These are phyloP conservation scores for Carposina sasakii DNA, from an alignment of 1,140 invertebrate genomes.

Conservation along the genomic window DNA sequence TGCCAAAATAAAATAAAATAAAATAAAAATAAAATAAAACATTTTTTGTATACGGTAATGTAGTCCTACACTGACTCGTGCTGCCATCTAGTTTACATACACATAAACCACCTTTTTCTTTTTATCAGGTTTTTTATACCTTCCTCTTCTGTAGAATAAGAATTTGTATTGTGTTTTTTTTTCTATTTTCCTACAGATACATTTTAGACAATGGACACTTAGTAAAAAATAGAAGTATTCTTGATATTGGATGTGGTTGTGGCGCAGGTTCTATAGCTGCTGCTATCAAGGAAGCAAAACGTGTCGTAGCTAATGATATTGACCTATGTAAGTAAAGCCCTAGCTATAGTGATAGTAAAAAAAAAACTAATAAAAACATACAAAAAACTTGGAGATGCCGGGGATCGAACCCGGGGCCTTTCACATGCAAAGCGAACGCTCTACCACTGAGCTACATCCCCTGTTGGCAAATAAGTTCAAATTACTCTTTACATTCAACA, in stretches of 20 bases:
- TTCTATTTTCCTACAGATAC: constrained; percentile 58
- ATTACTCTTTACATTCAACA: constrained; percentile 41
- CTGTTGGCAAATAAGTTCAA: constrained; percentile 31
- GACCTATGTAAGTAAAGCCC: constrained; percentile 39
- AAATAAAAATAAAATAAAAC: too few species aligned
- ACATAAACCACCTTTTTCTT: too few species aligned
- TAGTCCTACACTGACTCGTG: too few species aligned
- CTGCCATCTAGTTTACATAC: too few species aligned
- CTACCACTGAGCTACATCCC: constrained; percentile 83
- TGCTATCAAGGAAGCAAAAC: constrained; percentile 34
- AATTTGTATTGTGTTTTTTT: too few species aligned
- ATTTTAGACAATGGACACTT: constrained; percentile 62
- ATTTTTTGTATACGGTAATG: too few species aligned
- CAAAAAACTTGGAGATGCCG: constrained; percentile 77
- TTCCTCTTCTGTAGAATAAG: too few species aligned
- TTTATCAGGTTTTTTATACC: too few species aligned
- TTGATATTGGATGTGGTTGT: constrained; percentile 57
- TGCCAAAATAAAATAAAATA: too few species aligned
- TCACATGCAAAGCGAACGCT: constrained; percentile 95
- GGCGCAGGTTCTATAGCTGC: constrained; percentile 52
- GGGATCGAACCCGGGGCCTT: constrained; percentile 93
- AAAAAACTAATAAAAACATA: constrained; percentile 7
- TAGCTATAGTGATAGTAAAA: constrained; percentile 9
- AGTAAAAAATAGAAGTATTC: constrained; percentile 28
- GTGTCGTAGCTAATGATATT: constrained; percentile 51